phyloP scores from a whole-genome alignment of 2,888 invertebrate genomes.

The Amphipoea oculea region DNA sequence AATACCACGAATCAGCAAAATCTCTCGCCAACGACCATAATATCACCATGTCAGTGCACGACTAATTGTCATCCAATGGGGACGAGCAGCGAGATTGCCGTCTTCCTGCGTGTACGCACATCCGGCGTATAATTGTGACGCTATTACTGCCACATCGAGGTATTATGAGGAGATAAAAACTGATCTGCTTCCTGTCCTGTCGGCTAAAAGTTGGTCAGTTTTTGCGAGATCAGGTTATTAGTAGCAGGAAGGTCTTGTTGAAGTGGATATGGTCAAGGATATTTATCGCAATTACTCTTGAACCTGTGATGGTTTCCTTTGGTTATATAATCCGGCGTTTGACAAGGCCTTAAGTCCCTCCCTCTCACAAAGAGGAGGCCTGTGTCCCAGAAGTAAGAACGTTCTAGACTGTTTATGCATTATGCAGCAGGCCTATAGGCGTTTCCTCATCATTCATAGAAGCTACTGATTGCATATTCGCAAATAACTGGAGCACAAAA shows the following conservation, averaged over 20 bases:
- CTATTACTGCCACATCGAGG: conserved; percentile 49
- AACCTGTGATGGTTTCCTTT: neutral
- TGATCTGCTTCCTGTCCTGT: conserved; percentile 51
- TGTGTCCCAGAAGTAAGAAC: too few species aligned
- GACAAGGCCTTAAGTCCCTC: too few species aligned
- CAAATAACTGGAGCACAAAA: conserved; percentile 29
- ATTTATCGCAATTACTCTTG: conserved; percentile 6
- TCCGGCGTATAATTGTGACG: conserved; percentile 64
- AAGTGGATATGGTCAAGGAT: conserved; percentile 41
- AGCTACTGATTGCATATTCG: conserved; percentile 14
- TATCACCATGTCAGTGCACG: conserved; percentile 50
- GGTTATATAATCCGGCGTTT: neutral
- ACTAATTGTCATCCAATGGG: conserved; percentile 72
- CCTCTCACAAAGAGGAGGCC: neutral
- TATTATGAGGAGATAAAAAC: conserved; percentile 54
- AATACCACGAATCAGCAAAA: conserved; percentile 14
- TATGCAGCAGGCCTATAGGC: neutral
- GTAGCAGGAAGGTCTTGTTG: conserved; percentile 41
- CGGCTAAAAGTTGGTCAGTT: conserved; percentile 37
- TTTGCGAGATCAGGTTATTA: conserved; percentile 43
- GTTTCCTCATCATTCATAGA: neutral
- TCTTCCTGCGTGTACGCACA: conserved; percentile 71
- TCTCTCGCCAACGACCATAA: conserved; percentile 13
- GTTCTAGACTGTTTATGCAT: neutral
- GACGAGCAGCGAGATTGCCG: conserved; percentile 69